Evolutionary conservation across 2,888 invertebrate genomes (phyloP).

Genomic region (Eupithecia pulchellata): DNA sequence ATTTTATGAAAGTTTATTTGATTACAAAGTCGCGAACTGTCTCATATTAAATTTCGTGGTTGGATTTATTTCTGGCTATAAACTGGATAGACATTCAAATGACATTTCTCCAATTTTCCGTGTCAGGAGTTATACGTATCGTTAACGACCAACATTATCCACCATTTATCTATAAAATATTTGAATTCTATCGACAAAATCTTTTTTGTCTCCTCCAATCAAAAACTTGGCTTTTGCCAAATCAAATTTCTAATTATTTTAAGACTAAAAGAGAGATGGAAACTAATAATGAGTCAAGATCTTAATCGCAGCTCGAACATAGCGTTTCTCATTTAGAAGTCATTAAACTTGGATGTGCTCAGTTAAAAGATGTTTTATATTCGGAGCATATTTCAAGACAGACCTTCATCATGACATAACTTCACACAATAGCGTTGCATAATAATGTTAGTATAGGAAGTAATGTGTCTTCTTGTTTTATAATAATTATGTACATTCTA

Average conservation of each 20-base stretch:
- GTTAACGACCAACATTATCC: not conserved
- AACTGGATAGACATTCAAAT: not conserved
- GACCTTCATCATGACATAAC: not conserved
- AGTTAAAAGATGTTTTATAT: slow-evolving; percentile 11
- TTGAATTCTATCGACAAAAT: not conserved
- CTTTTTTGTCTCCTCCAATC: not conserved
- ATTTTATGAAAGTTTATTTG: slow-evolving; percentile 12
- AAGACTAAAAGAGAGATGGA: not conserved
- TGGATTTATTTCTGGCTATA: slow-evolving; percentile 8
- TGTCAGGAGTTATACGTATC: not conserved
- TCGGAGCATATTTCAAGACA: slow-evolving; percentile 6
- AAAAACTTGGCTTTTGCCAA: not conserved
- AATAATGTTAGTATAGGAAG: not conserved
- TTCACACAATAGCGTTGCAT: not conserved
- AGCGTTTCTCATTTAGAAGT: slow-evolving; percentile 21
- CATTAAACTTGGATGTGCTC: slow-evolving; percentile 23
- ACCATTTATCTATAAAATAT: not conserved
- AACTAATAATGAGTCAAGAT: not conserved
- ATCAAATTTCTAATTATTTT: not conserved
- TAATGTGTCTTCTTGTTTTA: not conserved
- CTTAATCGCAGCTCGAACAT: slow-evolving; percentile 16
- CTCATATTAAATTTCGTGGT: slow-evolving; percentile 13
- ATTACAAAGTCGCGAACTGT: not conserved
- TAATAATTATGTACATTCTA: not conserved
- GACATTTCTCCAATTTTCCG: slow-evolving; percentile 1